Percentiles rank a stretch among this genome's conserved stretches.
phyloP scores from a whole-genome alignment of 2,888 invertebrate species.

The Acleris sparsana region DNA sequence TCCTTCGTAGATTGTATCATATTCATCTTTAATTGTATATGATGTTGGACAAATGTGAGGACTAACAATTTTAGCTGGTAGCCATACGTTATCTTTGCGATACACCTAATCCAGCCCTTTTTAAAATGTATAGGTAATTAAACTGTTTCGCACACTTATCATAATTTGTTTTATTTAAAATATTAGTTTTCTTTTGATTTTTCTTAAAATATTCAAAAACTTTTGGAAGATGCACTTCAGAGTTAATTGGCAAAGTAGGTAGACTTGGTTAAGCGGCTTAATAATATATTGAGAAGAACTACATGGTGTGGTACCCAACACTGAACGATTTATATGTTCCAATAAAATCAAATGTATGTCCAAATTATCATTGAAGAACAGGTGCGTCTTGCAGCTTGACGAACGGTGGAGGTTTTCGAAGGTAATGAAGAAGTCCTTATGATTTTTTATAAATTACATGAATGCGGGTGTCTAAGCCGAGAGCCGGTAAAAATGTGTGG shows the following conservation, averaged over 20 bases:
- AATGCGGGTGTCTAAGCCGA: too few species aligned
- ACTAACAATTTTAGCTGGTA: conserved; percentile 4
- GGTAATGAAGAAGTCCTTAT: too few species aligned
- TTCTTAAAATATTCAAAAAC: background rate
- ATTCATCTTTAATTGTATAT: background rate
- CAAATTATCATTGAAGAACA: too few species aligned
- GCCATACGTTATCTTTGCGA: conserved; percentile 5
- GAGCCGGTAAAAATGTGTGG: too few species aligned
- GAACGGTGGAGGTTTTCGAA: too few species aligned
- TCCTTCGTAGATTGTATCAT: conserved; percentile 7
- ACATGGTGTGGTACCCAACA: too few species aligned
- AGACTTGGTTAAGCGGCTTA: background rate
- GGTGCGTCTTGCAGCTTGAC: too few species aligned
- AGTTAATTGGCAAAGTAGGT: conserved; percentile 1
- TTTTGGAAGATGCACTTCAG: conserved; percentile 8
- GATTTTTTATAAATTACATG: too few species aligned
- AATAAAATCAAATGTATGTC: too few species aligned
- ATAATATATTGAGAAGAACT: conserved; percentile 8
- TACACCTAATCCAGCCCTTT: conserved; percentile 11
- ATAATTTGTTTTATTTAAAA: conserved; percentile 19
- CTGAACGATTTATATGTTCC: too few species aligned
- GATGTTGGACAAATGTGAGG: conserved; percentile 5
- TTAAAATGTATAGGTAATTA: background rate
- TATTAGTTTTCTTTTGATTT: conserved; percentile 5
- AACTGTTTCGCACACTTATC: background rate